Percentiles rank a stretch among this genome's conserved stretches.
Evolutionary conservation across 2,888 invertebrate genomes (phyloP).

Genomic region (Drosophila anomelani): DNA sequence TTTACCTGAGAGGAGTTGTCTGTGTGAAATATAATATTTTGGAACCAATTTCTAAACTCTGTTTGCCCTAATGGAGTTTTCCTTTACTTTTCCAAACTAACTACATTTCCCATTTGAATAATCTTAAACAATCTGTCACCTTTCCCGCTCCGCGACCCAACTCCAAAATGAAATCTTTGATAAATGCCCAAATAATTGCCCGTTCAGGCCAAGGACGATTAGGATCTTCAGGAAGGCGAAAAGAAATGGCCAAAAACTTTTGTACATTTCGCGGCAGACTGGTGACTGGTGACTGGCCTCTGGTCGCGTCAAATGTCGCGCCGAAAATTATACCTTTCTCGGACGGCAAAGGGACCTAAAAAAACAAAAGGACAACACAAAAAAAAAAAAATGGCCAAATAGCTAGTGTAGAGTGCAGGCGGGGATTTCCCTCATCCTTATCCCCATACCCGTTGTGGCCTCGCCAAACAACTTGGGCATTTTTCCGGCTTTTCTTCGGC

Average conservation of each 20-base stretch:
- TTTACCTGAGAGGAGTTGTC: background rate
- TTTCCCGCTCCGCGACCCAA: slow-evolving; percentile 8
- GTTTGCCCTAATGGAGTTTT: background rate
- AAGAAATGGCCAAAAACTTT: slow-evolving; percentile 26
- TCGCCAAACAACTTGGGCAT: slow-evolving; percentile 74
- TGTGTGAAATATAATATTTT: background rate
- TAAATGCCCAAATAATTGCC: slow-evolving; percentile 48
- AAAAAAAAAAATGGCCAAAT: slow-evolving; percentile 52
- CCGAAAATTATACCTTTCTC: slow-evolving; percentile 81
- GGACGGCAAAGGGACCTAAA: slow-evolving; percentile 24
- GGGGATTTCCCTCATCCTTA: background rate
- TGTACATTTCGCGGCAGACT: slow-evolving; percentile 30
- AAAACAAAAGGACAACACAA: slow-evolving; percentile 5
- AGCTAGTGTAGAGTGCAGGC: slow-evolving; percentile 49
- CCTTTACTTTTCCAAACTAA: background rate
- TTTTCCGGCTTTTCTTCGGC: slow-evolving; percentile 75
- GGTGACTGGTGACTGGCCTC: slow-evolving; percentile 25
- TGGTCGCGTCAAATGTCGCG: slow-evolving; percentile 83
- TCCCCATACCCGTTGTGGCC: slow-evolving; percentile 36
- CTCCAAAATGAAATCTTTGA: slow-evolving; percentile 38
- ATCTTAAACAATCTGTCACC: slow-evolving; percentile 34
- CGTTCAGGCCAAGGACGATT: slow-evolving; percentile 41
- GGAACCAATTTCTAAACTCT: background rate
- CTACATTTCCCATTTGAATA: slow-evolving; percentile 12
- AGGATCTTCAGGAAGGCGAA: slow-evolving; percentile 34